Evolutionary conservation across 2,888 invertebrate genomes (phyloP).

Genomic region (Pinctada fucata): DNA sequence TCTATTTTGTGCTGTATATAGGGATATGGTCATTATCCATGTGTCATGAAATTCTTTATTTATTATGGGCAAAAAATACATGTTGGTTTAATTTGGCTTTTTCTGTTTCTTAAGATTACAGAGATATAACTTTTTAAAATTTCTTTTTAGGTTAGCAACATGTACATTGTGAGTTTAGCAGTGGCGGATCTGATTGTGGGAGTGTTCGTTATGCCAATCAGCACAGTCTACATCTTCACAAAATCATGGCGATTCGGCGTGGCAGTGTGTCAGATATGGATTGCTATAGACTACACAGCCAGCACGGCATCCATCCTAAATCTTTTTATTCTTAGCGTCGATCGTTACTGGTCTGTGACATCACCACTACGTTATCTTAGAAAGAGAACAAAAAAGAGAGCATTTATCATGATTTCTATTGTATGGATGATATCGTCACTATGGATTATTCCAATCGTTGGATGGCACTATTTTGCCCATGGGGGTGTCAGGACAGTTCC

Average conservation of each 20-base stretch:
- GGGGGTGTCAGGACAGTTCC: constrained; percentile 69
- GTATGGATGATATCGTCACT: constrained; percentile 78
- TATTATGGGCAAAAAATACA: too few species aligned
- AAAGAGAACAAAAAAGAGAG: constrained; percentile 78
- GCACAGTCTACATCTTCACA: constrained; percentile 78
- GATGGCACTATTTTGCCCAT: constrained; percentile 77
- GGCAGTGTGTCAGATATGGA: constrained; percentile 80
- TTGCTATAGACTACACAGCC: constrained; percentile 81
- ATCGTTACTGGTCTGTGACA: constrained; percentile 79
- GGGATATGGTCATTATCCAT: too few species aligned
- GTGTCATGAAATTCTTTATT: too few species aligned
- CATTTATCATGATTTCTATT: constrained; percentile 78
- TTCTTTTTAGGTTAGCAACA: constrained; percentile 78
- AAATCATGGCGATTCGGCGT: constrained; percentile 78
- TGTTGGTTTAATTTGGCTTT: too few species aligned
- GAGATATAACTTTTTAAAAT: too few species aligned
- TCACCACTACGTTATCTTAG: constrained; percentile 79
- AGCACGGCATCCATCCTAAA: constrained; percentile 81
- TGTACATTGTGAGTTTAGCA: constrained; percentile 79
- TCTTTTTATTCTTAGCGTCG: constrained; percentile 78
- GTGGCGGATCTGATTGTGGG: constrained; percentile 79
- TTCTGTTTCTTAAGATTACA: too few species aligned
- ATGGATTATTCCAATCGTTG: constrained; percentile 79
- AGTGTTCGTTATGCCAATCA: constrained; percentile 79
- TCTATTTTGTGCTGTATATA: too few species aligned